Evolutionary conservation across 1,140 invertebrate species (phyloP), one percentile per base, ranked within the genome.

Genomic region (Geopemphigus sp.): DNA sequence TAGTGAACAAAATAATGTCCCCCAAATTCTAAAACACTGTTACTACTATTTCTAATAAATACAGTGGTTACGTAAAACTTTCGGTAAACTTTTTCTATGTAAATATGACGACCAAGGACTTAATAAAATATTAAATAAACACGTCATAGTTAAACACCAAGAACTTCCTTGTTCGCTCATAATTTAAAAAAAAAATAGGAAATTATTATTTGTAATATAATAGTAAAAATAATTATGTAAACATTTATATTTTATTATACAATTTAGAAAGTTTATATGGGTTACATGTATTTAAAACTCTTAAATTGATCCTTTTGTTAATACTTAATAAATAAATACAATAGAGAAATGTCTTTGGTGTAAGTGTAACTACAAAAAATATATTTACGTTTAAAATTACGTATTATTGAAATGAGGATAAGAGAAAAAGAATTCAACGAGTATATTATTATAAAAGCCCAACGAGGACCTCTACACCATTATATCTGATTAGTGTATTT

Each of bases 201-300:
- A 59, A 26, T 24, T 26, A 3, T 22, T 59, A 26, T 59, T 59
- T 59, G 26, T 32, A 63, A 17, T 17, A 63, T 39, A 32, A 32
- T 63, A 63, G 59, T 32, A 29, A 29, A 15, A 32, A 63, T 63
- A 32, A 32, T 63, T 63, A 63, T 29, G 26, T 63, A 63, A 63
- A 63, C 59, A 63, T 32, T 17, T n/a, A 63, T 32, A 19, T 29
- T 63, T 63, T 63, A 63, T 63, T 63, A 63, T 63, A 63, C 59
- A 63, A 63, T 63, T 63, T 63, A 63, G 59, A 63, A 63, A 63
- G 59, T 63, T 63, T 59, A 26, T 22, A 59, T 11, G 57, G 22
- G 0, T 59, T 63, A 63, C 59, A 29, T 3, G 59, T 63, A 32
- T 32, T 63, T 29, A 29, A 63, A 63, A 63, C 26, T 32, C 26